Conservation (phyloP, 2,113 vertebrate species). For the Heterotilapia buettikoferi region DNA sequence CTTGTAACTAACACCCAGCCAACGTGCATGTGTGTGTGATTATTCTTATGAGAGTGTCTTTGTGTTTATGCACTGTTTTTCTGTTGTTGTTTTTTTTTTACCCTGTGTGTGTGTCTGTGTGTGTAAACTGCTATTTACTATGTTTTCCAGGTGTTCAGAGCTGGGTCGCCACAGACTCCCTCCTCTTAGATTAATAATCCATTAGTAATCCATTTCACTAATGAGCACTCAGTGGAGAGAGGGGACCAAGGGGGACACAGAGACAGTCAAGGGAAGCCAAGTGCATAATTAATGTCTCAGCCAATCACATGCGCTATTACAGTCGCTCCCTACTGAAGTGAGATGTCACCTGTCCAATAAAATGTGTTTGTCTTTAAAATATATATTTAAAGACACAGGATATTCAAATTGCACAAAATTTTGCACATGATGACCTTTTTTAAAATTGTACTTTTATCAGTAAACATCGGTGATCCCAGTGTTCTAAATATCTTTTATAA, state of each 20-base stretch:
- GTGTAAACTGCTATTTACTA: conserved; percentile 55
- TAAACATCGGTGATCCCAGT: neutral
- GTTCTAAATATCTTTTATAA: neutral
- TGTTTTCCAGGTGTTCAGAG: conserved; percentile 70
- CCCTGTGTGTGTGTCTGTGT: neutral
- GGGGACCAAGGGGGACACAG: conserved; percentile 62
- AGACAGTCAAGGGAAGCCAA: conserved; percentile 83
- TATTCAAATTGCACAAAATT: accelerated
- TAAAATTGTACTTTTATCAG: neutral
- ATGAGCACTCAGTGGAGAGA: conserved; percentile 82
- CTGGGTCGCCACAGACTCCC: conserved; percentile 51
- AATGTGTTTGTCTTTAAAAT: neutral
- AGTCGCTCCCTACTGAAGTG: neutral
- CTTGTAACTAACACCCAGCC: conserved; percentile 44
- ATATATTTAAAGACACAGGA: accelerated
- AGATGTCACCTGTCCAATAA: conserved; percentile 42
- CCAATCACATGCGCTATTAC: conserved; percentile 76
- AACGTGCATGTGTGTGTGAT: neutral
- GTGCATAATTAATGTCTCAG: conserved; percentile 88
- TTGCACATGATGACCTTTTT: neutral
- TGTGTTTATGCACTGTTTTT: neutral
- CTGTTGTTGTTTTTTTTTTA: neutral
- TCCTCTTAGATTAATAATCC: conserved; percentile 77
- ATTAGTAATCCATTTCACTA: conserved; percentile 84
- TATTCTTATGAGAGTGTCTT: neutral